A percentile compares a stretch with the other conserved stretches of the same genome.
Conservation (phyloP, 2,113 vertebrate genomes). For the Gymnarchus niloticus region DNA sequence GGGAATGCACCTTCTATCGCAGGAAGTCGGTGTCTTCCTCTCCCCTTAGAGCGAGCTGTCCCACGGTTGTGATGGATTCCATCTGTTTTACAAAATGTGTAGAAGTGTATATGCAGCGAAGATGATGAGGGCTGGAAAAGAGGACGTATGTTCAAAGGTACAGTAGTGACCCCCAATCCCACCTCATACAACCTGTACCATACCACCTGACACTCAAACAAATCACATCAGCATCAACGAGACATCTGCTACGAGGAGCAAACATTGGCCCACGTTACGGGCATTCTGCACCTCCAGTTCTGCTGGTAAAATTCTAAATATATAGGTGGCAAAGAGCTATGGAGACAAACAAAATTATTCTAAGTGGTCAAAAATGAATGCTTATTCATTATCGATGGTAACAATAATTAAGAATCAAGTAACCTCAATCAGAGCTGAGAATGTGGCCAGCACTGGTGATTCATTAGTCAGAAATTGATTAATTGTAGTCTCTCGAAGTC, state of each 20-base stretch:
- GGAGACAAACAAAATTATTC: neutral
- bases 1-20: neutral
- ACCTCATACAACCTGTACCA: too few species aligned
- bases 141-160: too few species aligned
- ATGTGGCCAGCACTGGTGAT: neutral
- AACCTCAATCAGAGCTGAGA: neutral
- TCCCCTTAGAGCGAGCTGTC: too few species aligned
- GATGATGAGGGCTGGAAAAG: too few species aligned
- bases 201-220: too few species aligned
- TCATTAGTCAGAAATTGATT: neutral
- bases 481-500: neutral
- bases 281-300: neutral
- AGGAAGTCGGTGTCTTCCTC: neutral
- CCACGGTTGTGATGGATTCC: too few species aligned
- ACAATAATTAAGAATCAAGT: neutral
- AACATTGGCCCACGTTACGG: neutral
- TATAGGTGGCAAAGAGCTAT: neutral
- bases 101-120: too few species aligned
- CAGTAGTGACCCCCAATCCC: too few species aligned
- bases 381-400: neutral
- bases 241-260: too few species aligned
- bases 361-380: neutral
- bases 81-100: too few species aligned
- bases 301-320: neutral
- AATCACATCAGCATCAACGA: too few species aligned